Evolutionary conservation across 2,888 invertebrate species (phyloP), one percentile per base, ranked within the genome.

Genomic region (Archips crataeganus): DNA sequence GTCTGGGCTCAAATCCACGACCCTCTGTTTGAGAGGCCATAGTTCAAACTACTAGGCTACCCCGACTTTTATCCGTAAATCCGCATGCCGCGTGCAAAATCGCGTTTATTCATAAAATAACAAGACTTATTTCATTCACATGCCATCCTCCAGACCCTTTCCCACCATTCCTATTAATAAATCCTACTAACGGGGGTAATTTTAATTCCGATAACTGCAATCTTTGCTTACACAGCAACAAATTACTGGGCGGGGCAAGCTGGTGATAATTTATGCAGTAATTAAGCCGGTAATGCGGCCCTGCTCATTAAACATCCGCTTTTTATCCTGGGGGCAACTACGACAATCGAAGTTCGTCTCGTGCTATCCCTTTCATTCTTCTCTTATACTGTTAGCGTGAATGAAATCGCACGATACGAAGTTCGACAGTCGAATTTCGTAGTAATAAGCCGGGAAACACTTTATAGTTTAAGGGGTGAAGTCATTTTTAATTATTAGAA

Each of bases 261-360:
- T 15, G 66, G 66, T 67, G 66, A 67, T 67, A 57, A 67, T 67
- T 67, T 67, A 67, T 67, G 42, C 42, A 39, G 66, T 42, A 67
- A 73, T 73, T 73, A 73, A 57, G 62, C 62, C 66, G 71, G 49
- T 59, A 42, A 65, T 66, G 66, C 71, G 54, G 67, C 47, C 49
- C 62, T 32, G 57, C 68, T 68, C 68, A 67, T 73, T 73, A 71
- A 71, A 71, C 67, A 67, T 32, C 62, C 68, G 71, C 51, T 45
- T 67, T 49, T 51, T 61, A 60, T 34, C 54, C 23, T 23, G 23
- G 23, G 23, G 23, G 23, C 23, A 23, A 23, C 23, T 23, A 23
- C 23, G 23, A 23, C 0, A 23, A 23, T 23, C 23, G 23, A 23
- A 23, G 23, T 23, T 23, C 23, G 23, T 23, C 23, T 23, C 23